Evolutionary conservation across 2,888 invertebrate species (phyloP).

Genomic region (Gisinianus flammeolus): DNA sequence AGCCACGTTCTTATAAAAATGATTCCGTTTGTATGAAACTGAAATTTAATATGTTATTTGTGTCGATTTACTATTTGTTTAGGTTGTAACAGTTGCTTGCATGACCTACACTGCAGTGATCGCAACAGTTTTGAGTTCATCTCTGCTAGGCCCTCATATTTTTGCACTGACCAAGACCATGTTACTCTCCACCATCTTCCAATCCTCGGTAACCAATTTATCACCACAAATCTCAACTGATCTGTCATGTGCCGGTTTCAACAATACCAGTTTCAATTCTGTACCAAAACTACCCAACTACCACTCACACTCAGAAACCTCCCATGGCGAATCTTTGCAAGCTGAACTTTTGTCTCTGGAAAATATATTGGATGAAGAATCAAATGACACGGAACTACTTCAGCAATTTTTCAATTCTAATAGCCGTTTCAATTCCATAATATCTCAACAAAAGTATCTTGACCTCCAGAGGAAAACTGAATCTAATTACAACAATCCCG

Average conservation of each 20-base stretch:
- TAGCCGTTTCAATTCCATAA: background rate
- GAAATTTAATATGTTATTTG: too few species aligned
- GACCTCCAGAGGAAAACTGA: too few species aligned
- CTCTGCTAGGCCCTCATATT: conserved; percentile 49
- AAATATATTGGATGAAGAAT: conserved; percentile 2
- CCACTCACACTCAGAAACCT: background rate
- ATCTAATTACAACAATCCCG: too few species aligned
- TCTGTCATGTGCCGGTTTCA: background rate
- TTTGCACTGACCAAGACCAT: conserved; percentile 27
- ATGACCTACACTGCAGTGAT: conserved; percentile 52
- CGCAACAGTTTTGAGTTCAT: conserved; percentile 50
- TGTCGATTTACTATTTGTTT: conserved; percentile 7
- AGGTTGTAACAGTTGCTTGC: conserved; percentile 49
- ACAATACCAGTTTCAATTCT: background rate
- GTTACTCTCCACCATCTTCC: conserved; percentile 7
- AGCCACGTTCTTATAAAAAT: too few species aligned
- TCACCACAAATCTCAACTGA: too few species aligned
- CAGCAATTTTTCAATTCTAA: background rate
- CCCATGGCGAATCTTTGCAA: background rate
- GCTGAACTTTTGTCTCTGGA: background rate
- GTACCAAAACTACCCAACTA: background rate
- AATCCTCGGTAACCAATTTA: background rate
- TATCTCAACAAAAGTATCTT: background rate
- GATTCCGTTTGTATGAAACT: too few species aligned
- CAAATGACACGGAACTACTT: background rate